Conservation (phyloP, 2,797 vertebrate genomes). For the Aplochiton taeniatus region DNA sequence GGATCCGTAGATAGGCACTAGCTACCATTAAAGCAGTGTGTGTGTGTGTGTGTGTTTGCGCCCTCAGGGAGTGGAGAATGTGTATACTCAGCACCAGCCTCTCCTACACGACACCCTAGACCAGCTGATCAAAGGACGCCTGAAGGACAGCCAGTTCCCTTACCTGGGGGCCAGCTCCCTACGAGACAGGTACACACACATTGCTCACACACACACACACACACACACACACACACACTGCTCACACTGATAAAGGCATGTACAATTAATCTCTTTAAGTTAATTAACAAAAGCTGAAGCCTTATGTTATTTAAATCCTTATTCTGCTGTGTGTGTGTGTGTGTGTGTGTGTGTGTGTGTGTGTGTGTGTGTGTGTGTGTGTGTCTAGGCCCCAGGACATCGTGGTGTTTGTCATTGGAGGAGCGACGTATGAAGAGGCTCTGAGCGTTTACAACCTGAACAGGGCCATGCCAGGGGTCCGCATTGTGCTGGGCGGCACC, state of each 20-base stretch:
- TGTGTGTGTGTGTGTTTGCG: slow-evolving; percentile 29
- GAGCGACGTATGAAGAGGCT: slow-evolving; percentile 92
- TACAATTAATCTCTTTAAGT: neutral
- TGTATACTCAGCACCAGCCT: slow-evolving; percentile 94
- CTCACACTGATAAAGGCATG: slow-evolving; percentile 3
- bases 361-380: neutral
- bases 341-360: slow-evolving; percentile 12
- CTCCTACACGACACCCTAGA: slow-evolving; percentile 92
- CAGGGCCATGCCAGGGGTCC: slow-evolving; percentile 86
- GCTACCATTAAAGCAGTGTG: too few species aligned
- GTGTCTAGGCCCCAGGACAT: slow-evolving; percentile 89
- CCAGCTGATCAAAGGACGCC: slow-evolving; percentile 93
- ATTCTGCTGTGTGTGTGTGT: neutral
- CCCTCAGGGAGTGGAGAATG: slow-evolving; percentile 89
- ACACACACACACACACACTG: slow-evolving; percentile 4
- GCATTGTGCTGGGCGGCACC: slow-evolving; percentile 90
- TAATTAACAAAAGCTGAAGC: too few species aligned
- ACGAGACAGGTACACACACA: slow-evolving; percentile 83
- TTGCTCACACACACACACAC: slow-evolving; percentile 10
- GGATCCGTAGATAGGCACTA: too few species aligned
- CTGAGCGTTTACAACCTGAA: slow-evolving; percentile 91
- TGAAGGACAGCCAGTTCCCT: slow-evolving; percentile 92
- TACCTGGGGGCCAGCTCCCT: slow-evolving; percentile 92
- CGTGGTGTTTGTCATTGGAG: slow-evolving; percentile 90
- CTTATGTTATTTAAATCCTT: too few species aligned